Conservation (phyloP, 2,888 invertebrate genomes). For the Cyclophora albipunctata region DNA sequence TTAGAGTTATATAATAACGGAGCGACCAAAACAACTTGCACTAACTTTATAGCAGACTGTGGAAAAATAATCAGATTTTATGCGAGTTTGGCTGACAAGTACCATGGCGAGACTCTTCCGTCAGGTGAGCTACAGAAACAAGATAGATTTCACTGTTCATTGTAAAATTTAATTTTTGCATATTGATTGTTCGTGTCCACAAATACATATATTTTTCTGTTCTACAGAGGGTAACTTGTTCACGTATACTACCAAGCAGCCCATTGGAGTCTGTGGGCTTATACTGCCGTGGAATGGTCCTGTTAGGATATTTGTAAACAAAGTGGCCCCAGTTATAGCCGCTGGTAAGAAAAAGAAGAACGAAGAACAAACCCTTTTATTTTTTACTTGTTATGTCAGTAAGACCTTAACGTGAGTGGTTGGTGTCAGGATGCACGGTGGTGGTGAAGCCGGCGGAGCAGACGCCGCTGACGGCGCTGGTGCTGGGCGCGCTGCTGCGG, state of each 20-base stretch:
- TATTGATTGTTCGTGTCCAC: too few relatives aligned
- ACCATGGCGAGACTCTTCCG: conserved; percentile 82
- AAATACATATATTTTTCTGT: not conserved
- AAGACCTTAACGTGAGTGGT: not conserved
- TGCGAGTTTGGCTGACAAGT: conserved; percentile 91
- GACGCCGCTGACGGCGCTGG: conserved; percentile 91
- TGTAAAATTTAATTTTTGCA: too few relatives aligned
- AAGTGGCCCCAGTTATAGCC: conserved; percentile 83
- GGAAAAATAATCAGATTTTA: conserved; percentile 68
- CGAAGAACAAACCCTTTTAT: not conserved
- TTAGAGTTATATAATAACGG: conserved; percentile 95
- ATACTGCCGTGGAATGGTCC: conserved; percentile 95
- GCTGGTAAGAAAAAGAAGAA: conserved; percentile 24
- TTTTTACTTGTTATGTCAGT: too few relatives aligned
- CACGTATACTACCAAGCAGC: conserved; percentile 77
- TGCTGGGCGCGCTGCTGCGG: conserved; percentile 83
- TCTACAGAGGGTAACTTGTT: conserved; percentile 80
- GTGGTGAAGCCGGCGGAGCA: conserved; percentile 95
- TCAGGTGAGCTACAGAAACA: conserved; percentile 20
- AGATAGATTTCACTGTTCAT: too few relatives aligned
- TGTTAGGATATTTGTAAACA: conserved; percentile 91
- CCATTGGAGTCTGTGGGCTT: conserved; percentile 85
- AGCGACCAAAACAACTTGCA: conserved; percentile 73
- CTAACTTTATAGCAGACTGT: conserved; percentile 62
- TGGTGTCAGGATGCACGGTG: conserved; percentile 79